Evolutionary conservation across 2,113 vertebrate genomes (phyloP).

Genomic region (Xenopus borealis): DNA sequence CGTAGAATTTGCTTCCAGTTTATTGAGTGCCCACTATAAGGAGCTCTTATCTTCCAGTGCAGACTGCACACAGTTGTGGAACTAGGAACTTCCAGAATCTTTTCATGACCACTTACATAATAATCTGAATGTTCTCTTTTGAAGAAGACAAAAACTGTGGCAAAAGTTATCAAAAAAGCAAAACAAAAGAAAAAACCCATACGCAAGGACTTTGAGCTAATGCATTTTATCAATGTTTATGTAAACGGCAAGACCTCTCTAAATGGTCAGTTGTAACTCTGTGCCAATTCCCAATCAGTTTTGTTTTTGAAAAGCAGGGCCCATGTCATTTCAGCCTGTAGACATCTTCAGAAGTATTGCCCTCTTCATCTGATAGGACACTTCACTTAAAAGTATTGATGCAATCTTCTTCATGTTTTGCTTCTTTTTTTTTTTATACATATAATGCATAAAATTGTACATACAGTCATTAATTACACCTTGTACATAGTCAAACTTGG

Average conservation of each 20-base stretch:
- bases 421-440: constrained; percentile 61
- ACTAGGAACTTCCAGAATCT: constrained; percentile 67
- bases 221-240: constrained; percentile 73
- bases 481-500: constrained; percentile 12
- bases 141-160: constrained; percentile 51
- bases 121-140: constrained; percentile 67
- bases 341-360: constrained; percentile 74
- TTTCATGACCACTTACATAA: constrained; percentile 67
- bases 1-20: constrained; percentile 58
- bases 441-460: constrained; percentile 67
- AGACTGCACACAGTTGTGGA: constrained; percentile 63
- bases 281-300: constrained; percentile 83
- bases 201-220: constrained; percentile 67
- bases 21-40: constrained; percentile 57
- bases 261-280: constrained; percentile 87
- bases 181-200: constrained; percentile 64
- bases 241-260: constrained; percentile 82
- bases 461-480: constrained; percentile 49
- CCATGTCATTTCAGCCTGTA: too few relatives aligned
- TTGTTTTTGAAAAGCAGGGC: too few relatives aligned
- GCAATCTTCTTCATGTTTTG: constrained; percentile 60
- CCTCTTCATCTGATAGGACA: constrained; percentile 69
- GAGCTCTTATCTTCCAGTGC: constrained; percentile 60
- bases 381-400: constrained; percentile 75
- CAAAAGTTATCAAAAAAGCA: constrained; percentile 1